phyloP scores from a whole-genome alignment of 2,888 invertebrate genomes.

The Aleiodes alternator region DNA sequence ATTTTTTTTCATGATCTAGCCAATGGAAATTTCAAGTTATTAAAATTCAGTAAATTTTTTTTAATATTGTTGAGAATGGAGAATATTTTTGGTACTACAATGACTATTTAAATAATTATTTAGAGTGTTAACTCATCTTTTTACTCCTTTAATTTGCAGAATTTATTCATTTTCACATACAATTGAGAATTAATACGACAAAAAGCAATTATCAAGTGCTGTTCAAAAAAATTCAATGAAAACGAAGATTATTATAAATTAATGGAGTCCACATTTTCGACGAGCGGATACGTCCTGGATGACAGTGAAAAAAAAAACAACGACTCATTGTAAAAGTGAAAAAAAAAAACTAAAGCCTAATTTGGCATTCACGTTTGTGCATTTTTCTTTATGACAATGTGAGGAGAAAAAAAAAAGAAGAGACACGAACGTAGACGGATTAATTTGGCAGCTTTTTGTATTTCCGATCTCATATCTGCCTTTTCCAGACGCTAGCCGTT shows the following conservation, averaged over 20 bases:
- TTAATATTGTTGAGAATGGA: too few relatives aligned
- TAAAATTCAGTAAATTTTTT: too few relatives aligned
- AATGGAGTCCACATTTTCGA: slow-evolving; percentile 44
- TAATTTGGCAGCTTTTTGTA: slow-evolving; percentile 63
- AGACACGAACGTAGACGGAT: slow-evolving; percentile 44
- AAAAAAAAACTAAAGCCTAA: slow-evolving; percentile 37
- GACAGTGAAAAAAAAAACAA: slow-evolving; percentile 44
- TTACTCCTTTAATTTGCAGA: neutral
- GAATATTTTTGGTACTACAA: too few relatives aligned
- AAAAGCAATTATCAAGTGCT: slow-evolving; percentile 5
- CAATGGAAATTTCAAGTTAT: too few relatives aligned
- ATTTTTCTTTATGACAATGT: slow-evolving; percentile 11
- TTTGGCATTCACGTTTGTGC: slow-evolving; percentile 58
- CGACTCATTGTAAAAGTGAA: slow-evolving; percentile 42
- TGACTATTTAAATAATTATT: slow-evolving; percentile 19
- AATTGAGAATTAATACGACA: neutral
- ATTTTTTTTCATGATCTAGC: too few relatives aligned
- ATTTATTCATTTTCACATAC: slow-evolving; percentile 5
- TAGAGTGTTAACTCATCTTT: too few relatives aligned
- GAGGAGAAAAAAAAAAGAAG: slow-evolving; percentile 32
- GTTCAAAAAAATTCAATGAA: slow-evolving; percentile 36
- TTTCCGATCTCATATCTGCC: slow-evolving; percentile 68
- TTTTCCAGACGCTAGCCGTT: slow-evolving; percentile 67
- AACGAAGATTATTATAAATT: slow-evolving; percentile 36
- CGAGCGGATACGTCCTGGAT: slow-evolving; percentile 52